These are phyloP conservation scores for Rattus norvegicus DNA, from an alignment of 2,113 vertebrate species.

Conservation along the genomic window DNA sequence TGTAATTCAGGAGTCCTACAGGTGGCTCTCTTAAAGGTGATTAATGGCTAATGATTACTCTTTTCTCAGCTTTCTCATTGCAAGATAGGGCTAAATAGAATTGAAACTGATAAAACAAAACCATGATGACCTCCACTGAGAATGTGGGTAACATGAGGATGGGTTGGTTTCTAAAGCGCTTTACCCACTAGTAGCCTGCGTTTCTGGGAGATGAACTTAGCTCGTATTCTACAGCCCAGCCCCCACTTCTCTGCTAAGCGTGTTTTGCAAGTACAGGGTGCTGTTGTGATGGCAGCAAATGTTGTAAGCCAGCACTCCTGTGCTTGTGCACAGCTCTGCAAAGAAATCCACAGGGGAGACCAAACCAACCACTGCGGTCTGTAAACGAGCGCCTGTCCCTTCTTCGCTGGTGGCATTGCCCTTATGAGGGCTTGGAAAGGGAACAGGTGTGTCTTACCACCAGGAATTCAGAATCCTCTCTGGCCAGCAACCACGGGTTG, in stretches of 20 bases:
- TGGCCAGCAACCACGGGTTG: background rate
- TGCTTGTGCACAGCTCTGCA: slow-evolving; percentile 59
- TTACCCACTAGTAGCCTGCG: background rate
- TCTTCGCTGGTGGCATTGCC: slow-evolving; percentile 39
- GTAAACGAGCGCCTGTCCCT: slow-evolving; percentile 55
- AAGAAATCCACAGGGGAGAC: slow-evolving; percentile 34
- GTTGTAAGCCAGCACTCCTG: slow-evolving; percentile 41
- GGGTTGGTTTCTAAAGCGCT: background rate
- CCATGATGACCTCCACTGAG: background rate
- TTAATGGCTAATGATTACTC: background rate
- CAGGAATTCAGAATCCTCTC: slow-evolving; percentile 32
- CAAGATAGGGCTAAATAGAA: background rate
- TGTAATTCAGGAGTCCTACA: background rate
- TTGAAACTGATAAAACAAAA: background rate
- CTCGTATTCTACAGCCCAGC: background rate
- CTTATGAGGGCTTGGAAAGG: slow-evolving; percentile 56
- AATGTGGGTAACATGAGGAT: background rate
- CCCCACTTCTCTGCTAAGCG: background rate
- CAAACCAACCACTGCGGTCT: slow-evolving; percentile 64
- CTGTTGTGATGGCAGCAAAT: slow-evolving; percentile 56
- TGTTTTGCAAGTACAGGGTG: slow-evolving; percentile 60
- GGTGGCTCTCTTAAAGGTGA: background rate
- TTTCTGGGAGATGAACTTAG: background rate
- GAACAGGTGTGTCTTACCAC: background rate
- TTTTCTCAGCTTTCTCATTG: background rate